Evolutionary conservation across 2,797 vertebrate genomes (phyloP).

Genomic region (Somateria mollissima): DNA sequence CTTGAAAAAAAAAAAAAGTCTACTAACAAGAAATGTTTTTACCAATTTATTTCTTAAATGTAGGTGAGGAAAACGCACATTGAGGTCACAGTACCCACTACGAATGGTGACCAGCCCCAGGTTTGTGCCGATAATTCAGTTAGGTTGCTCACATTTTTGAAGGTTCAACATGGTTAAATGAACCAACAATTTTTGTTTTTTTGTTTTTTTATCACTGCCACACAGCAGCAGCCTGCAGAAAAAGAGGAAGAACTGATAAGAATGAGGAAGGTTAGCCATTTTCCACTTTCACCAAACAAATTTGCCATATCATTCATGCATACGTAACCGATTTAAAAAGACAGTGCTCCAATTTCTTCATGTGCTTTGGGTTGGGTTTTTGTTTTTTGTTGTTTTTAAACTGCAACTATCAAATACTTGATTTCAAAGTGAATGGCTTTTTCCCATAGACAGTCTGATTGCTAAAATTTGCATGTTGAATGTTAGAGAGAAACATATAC

Average conservation of each 20-base stretch:
- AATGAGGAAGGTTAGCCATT: conserved; percentile 95
- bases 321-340: conserved; percentile 75
- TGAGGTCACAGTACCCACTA: conserved; percentile 81
- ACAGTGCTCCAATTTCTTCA: conserved; percentile 71
- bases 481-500: neutral
- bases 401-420: neutral
- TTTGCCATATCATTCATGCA: conserved; percentile 65
- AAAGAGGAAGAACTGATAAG: conserved; percentile 90
- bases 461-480: neutral
- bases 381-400: neutral
- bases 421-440: neutral
- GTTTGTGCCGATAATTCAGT: conserved; percentile 84
- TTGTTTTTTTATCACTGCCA: conserved; percentile 73
- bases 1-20: conserved; percentile 32
- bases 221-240: conserved; percentile 87
- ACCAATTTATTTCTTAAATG: conserved; percentile 81
- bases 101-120: conserved; percentile 89
- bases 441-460: neutral
- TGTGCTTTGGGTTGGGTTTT: conserved; percentile 49
- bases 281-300: conserved; percentile 63
- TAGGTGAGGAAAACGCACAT: conserved; percentile 89
- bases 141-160: conserved; percentile 32
- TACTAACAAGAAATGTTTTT: conserved; percentile 80
- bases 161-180: conserved; percentile 57
- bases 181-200: conserved; percentile 72